Percentiles rank a stretch among this genome's conserved stretches.
Evolutionary conservation across 2,888 invertebrate species (phyloP).

Genomic region (Cosmopolites sordidus): DNA sequence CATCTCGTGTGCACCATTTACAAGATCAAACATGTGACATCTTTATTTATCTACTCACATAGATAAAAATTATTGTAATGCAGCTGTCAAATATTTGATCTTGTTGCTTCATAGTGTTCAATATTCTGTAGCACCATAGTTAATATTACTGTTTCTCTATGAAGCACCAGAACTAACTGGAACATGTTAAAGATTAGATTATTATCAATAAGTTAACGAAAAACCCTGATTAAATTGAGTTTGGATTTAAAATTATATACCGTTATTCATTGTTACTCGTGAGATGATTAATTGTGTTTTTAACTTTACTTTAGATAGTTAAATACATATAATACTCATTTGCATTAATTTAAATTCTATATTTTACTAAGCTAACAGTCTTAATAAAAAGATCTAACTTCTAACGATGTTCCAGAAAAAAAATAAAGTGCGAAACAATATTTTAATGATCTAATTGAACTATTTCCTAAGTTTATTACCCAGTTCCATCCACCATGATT

Average conservation of each 20-base stretch:
- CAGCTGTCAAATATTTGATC: neutral
- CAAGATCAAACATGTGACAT: no score
- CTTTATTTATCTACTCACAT: no score
- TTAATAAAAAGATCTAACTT: constrained; percentile 37
- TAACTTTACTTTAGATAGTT: no score
- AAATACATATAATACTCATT: no score
- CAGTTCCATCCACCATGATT: constrained; percentile 59
- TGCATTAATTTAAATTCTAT: no score
- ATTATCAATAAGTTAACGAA: no score
- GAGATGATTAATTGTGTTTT: no score
- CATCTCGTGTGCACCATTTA: neutral
- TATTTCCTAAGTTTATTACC: constrained; percentile 37
- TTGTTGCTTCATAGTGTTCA: neutral
- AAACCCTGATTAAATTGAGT: no score
- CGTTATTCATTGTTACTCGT: no score
- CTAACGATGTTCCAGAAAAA: constrained; percentile 41
- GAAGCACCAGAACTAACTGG: constrained; percentile 46
- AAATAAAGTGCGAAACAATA: constrained; percentile 8
- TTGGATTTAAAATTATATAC: no score
- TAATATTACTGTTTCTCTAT: constrained; percentile 36
- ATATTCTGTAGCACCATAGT: constrained; percentile 47
- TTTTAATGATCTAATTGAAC: constrained; percentile 27
- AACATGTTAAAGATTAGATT: constrained; percentile 45
- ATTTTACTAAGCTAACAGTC: neutral
- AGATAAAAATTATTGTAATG: neutral